Base-by-base conservation (phyloP, 2,888 invertebrate species). In the Melieria crassipennis region DNA sequence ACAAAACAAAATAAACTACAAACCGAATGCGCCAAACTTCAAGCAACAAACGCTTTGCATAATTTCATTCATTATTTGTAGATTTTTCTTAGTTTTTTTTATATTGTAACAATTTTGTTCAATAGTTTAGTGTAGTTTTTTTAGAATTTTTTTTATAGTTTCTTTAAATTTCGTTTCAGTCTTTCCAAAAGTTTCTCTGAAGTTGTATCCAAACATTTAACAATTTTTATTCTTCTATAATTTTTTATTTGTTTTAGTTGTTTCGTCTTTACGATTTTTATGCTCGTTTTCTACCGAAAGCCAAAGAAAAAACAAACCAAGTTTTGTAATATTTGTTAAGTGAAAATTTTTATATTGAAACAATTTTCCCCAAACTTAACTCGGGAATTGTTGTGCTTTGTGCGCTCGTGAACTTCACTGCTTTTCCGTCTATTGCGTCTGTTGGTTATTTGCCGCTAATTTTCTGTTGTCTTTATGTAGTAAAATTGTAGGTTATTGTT, bases 141-240 rank as follows among this genome's bases (percentile, higher is more conserved):
- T 45, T 52, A 42, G 57, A 10, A 46, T 70, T 74, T 67, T 69
- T 73, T 72, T 65, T 75, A 65, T 68, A 55, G 75, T 65, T 75
- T 45, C 65, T 69, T 64, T 62, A 30, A 80, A 83, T 80, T 83
- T 78, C 77, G 75, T 79, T 79, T 80, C 75, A 78, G 77, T 79
- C 78, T 78, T 78, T 73, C 75, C 75, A 74, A 70, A 75, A 74
- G 70, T 67, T 72, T 72, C 73, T 68, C 73, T 70, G 30, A 30
- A 30, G 72, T 77, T 81, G 80, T 80, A 80, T 77, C 77, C 82
- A 79, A 74, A 30, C 30, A 30, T 30, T 30, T 30, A 30, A 30
- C 30, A 30, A 30, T 30, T 30, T 30, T 30, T 30, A 30, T 30
- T 30, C 1, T 30, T 30, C 2, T 30, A 30, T 30, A 30, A 30